Base-by-base conservation (phyloP, 2,797 vertebrate species). In the Pangasius macronema region DNA sequence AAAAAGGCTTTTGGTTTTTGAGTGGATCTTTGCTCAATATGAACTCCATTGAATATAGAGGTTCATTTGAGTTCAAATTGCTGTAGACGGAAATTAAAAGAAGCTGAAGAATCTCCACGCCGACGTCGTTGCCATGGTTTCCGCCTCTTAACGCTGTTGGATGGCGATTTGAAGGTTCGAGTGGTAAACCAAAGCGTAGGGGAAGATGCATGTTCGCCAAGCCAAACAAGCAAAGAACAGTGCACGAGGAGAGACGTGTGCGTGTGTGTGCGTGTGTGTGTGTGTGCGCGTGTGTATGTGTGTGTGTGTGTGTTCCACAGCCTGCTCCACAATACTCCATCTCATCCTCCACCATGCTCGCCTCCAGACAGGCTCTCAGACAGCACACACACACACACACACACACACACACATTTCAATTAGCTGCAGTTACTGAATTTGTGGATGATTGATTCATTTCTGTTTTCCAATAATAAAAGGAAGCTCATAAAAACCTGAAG, bases 141-240 rank as follows among this genome's bases (percentile, higher is more conserved):
- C 73, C 36, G 65, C 81, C 57, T 89, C 81, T 88, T 84, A 83
- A 82, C 82, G 83, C 87, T 89, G 77, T 70, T 88, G 87, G 72
- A 83, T 73, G 72, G 76, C 55, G 84, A 86, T 91, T 49, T 81
- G 89, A 83, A 83, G 51, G 80, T 90, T 82, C 70, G 89, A 91
- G 91, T 91, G 79, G 89, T 90, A 91, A 86, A 89, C 51, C 82
- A 86, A 90, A 89, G 79, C 79, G 87, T 76, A 88, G 87, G 76
- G 91, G 90, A 80, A 79, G 72, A 63, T 89, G 89, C 89, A 87
- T 75, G 89, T 91, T 87, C 87, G 81, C 91, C 87, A 85, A 94
- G 93, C 92, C 91, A 95, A 91, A 94, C 93, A 95, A 94, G 93
- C 42, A 88, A 93, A 87, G 89, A 91, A 86, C 86, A 86, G 42